Evolutionary conservation across 2,113 vertebrate genomes (phyloP).

Genomic region (Paraplagusia blochii): DNA sequence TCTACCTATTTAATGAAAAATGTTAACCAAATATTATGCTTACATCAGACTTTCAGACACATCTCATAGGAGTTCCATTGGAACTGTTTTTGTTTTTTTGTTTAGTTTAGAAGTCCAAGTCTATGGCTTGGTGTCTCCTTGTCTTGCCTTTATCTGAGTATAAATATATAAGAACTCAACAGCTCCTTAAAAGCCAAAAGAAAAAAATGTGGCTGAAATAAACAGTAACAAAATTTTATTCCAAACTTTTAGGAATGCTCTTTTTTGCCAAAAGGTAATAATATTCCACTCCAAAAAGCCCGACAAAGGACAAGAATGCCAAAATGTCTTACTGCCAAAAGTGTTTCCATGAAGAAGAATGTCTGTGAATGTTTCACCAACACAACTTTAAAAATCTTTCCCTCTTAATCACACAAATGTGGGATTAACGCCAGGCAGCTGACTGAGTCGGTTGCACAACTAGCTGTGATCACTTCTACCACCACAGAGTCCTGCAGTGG

Average conservation of each 20-base stretch:
- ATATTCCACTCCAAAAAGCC: slow-evolving; percentile 10
- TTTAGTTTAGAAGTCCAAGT: too few relatives aligned
- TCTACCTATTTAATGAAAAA: too few relatives aligned
- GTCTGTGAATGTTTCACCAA: slow-evolving; percentile 40
- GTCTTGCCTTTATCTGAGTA: too few relatives aligned
- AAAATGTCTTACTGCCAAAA: slow-evolving; percentile 43
- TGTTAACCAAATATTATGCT: too few relatives aligned
- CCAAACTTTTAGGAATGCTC: slow-evolving; percentile 33
- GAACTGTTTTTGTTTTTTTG: too few relatives aligned
- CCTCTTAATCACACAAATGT: slow-evolving; percentile 24
- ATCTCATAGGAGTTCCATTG: too few relatives aligned
- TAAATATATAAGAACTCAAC: not conserved
- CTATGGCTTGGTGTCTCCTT: too few relatives aligned
- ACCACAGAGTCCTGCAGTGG: slow-evolving; percentile 5
- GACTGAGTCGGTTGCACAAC: slow-evolving; percentile 35
- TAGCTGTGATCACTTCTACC: slow-evolving; percentile 12
- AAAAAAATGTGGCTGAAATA: slow-evolving; percentile 14
- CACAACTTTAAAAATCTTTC: slow-evolving; percentile 13
- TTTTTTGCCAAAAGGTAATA: slow-evolving; percentile 29
- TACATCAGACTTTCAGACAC: not conserved
- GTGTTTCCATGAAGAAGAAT: slow-evolving; percentile 29
- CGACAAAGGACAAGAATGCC: slow-evolving; percentile 17
- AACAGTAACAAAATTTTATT: slow-evolving; percentile 17
- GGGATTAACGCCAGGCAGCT: slow-evolving; percentile 34
- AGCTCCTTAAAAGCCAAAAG: not conserved